Evolutionary conservation across 2,888 invertebrate species (phyloP), one percentile per base, ranked within the genome.

Genomic region (Rapana venosa): DNA sequence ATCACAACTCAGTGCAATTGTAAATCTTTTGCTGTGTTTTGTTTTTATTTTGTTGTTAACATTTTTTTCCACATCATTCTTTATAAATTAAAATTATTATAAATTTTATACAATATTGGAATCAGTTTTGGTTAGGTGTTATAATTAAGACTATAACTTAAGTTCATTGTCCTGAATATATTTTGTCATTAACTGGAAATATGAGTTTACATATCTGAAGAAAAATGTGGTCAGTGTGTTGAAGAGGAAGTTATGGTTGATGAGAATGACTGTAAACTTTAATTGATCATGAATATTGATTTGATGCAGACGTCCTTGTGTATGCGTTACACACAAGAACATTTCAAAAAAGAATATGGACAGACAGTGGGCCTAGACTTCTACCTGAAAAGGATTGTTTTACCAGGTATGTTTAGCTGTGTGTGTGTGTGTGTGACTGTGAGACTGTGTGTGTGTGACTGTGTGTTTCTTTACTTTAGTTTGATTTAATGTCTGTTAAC

Each of bases 321-420:
- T 26, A 96, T 97, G 85, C 96, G 97, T 93, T 97, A 97, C 95
- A 97, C 97, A 93, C 97, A 97, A 94, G 97, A 97, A 93, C 97
- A 97, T 93, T 98, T 97, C 96, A 97, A 95, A 30, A 96, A 96
- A 90, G 95, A 96, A 35, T 97, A 97, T 94, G 96, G 96, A 92
- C 97, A 97, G 92, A 98, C 98, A 0, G 96, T 97, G 58, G 98
- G 98, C 1, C 97, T 98, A 22, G 98, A 98, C 94, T 98, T 98
- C 96, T 97, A 97, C 94, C 96, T 97, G 87, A 97, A 97, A 95
- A 97, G 97, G 94, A 96, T 97, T 81, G 96, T 96, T 91, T 94
- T 97, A 87, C 97, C 97, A 91, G 97, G 97, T 93, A 96, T 96
- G 88, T 32, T 17, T 6, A n/a, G 15, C 1, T 26, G 56, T 56